Evolutionary conservation across 2,797 vertebrate genomes (phyloP), one percentile per base, ranked within the genome.

Genomic region (Lindbergichthys nudifrons): DNA sequence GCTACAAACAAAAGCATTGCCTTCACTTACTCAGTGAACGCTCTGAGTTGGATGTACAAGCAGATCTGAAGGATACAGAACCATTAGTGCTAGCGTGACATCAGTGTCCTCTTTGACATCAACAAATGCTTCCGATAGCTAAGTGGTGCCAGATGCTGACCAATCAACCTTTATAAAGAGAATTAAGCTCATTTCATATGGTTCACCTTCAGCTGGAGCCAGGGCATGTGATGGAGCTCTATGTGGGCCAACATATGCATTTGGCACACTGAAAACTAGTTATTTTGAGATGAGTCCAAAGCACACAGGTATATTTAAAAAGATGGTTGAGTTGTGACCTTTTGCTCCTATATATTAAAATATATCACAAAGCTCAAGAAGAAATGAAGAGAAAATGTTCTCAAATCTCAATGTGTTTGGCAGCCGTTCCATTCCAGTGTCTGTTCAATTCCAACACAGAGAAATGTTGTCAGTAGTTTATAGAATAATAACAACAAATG

Each of bases 91-190:
- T 2, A 42, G 69, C 15, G 2, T 30, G 66, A 60, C 73, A 52
- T 54, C 77, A 2, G 72, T 77, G 92, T 87, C 87, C 89, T 91
- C 81, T 87, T 36, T 84, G 83, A 88, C 82, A 86, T 79, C 79
- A 70, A 83, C 80, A 80, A 74, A 86, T 54, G 75, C 79, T 82
- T 79, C 84, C 84, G 91, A 79, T 36, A 63, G 74, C 83, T 89
- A 93, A 92, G 79, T 83, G 88, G 72, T 69, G 91, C 90, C 92
- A 93, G 77, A 92, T 81, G 90, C 89, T 73, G 83, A 77, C 85
- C 79, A 88, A 93, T 93, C 92, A 92, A 89, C 89, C 87, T 91
- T 89, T 89, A 86, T 86, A 58, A 85, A 84, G 80, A 81, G 68
- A 93, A 92, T 90, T 88, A 88, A 73, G 79, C 73, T 77, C 1